A percentile compares a stretch with the other conserved stretches of the same genome.
phyloP scores from a whole-genome alignment of 2,797 vertebrate species.

The Poecilia gillii region DNA sequence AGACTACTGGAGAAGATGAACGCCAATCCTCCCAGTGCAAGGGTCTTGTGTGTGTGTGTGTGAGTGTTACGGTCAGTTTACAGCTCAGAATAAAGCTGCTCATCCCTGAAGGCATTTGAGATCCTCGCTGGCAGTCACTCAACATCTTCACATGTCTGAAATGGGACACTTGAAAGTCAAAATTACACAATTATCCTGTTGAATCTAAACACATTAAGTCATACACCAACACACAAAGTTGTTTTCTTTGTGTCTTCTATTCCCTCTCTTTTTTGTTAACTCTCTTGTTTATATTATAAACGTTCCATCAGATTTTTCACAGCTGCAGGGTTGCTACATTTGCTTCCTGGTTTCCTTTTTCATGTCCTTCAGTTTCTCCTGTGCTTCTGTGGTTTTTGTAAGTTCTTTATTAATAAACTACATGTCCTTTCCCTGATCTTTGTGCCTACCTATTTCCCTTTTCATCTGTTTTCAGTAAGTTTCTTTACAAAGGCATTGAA shows the following conservation, averaged over 20 bases:
- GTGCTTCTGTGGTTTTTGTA: background rate
- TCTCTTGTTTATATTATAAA: no score
- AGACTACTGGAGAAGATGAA: conserved; percentile 58
- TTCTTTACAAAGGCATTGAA: background rate
- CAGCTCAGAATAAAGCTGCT: conserved; percentile 30
- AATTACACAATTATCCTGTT: background rate
- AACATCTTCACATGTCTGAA: conserved; percentile 10
- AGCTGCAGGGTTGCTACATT: background rate
- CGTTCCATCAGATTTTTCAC: background rate
- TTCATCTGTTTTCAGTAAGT: background rate
- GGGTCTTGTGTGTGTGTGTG: conserved; percentile 25
- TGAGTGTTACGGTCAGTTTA: conserved; percentile 16
- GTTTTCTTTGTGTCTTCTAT: background rate
- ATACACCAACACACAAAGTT: no score
- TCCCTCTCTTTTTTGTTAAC: background rate
- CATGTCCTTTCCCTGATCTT: background rate
- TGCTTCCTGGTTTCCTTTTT: background rate
- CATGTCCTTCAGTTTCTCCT: background rate
- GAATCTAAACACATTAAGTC: no score
- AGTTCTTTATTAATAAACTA: background rate
- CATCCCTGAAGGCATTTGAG: conserved; percentile 37
- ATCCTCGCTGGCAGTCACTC: background rate
- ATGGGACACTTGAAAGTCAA: background rate
- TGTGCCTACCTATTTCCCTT: background rate
- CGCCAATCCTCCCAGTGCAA: conserved; percentile 18